A percentile compares a stretch with the other conserved stretches of the same genome.
These are phyloP conservation scores for Origma solitaria DNA, from an alignment of 2,113 vertebrate species.

Conservation along the genomic window DNA sequence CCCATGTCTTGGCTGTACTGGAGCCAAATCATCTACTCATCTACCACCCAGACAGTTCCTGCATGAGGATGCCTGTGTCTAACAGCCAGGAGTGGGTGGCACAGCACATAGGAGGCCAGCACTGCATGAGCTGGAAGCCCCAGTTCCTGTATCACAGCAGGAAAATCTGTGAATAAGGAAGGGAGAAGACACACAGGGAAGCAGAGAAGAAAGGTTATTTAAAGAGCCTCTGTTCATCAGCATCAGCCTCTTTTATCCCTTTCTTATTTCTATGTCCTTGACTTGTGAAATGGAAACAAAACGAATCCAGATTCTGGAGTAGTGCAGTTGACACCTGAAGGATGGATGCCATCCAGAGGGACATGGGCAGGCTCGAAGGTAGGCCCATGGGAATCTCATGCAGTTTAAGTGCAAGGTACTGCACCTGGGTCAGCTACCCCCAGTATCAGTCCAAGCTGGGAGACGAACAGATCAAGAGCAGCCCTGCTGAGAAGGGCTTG, in stretches of 20 bases:
- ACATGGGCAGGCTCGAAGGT: accelerated
- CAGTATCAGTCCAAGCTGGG: neutral
- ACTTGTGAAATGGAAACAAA: neutral
- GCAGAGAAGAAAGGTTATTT: neutral
- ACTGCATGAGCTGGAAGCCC: conserved; percentile 13
- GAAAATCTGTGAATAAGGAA: neutral
- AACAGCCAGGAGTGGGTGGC: neutral
- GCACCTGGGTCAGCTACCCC: neutral
- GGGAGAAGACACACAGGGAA: neutral
- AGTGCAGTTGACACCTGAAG: neutral
- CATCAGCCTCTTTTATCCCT: neutral
- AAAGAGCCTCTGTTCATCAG: neutral
- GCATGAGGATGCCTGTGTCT: neutral
- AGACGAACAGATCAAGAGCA: neutral
- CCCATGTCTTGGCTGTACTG: neutral
- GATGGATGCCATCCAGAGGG: neutral
- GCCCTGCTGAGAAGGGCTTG: accelerated
- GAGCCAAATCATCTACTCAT: neutral
- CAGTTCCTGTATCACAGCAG: neutral
- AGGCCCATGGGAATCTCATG: too few species aligned
- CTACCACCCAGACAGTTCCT: neutral
- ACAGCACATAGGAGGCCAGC: neutral
- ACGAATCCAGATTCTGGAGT: neutral
- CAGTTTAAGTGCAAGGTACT: neutral
- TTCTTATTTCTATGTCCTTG: neutral